These are phyloP conservation scores for Anoplolepis gracilipes DNA, from an alignment of 1,140 invertebrate species.

Conservation along the genomic window DNA sequence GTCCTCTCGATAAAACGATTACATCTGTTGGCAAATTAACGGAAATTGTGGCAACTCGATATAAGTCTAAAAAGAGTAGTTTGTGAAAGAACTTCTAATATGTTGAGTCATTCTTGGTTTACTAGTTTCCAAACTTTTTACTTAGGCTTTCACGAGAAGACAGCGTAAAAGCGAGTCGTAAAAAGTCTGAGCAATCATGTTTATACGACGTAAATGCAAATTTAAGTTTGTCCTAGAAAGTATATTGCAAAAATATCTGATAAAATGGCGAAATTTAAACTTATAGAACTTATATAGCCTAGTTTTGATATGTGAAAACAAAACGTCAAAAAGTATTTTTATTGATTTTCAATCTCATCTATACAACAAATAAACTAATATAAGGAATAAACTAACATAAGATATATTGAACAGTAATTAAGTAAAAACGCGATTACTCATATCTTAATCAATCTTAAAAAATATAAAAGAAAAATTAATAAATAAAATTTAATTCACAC, in stretches of 20 bases:
- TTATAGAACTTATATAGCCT: not conserved
- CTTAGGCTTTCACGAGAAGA: slow-evolving; percentile 36
- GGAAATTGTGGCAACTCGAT: slow-evolving; percentile 26
- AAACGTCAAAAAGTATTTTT: not conserved
- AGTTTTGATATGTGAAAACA: not conserved
- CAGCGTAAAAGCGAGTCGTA: slow-evolving; percentile 28
- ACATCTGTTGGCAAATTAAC: slow-evolving; percentile 12
- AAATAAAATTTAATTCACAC: too few species aligned
- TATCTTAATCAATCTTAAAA: not conserved
- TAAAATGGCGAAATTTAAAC: slow-evolving; percentile 7
- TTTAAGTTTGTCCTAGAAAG: slow-evolving; percentile 36
- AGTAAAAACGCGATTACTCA: not conserved
- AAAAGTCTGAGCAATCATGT: slow-evolving; percentile 52
- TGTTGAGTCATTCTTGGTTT: slow-evolving; percentile 12
- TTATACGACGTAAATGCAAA: slow-evolving; percentile 47
- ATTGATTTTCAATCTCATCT: not conserved
- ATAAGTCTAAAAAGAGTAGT: slow-evolving; percentile 29
- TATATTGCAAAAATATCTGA: slow-evolving; percentile 2
- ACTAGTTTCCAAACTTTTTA: slow-evolving; percentile 53
- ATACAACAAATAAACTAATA: not conserved
- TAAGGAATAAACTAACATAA: too few species aligned
- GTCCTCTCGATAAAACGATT: slow-evolving; percentile 28
- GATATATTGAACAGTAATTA: not conserved
- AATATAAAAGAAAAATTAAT: too few species aligned
- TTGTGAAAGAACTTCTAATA: slow-evolving; percentile 43